phyloP scores from a whole-genome alignment of 2,888 invertebrate genomes.

The Drosophila subsilvestris region DNA sequence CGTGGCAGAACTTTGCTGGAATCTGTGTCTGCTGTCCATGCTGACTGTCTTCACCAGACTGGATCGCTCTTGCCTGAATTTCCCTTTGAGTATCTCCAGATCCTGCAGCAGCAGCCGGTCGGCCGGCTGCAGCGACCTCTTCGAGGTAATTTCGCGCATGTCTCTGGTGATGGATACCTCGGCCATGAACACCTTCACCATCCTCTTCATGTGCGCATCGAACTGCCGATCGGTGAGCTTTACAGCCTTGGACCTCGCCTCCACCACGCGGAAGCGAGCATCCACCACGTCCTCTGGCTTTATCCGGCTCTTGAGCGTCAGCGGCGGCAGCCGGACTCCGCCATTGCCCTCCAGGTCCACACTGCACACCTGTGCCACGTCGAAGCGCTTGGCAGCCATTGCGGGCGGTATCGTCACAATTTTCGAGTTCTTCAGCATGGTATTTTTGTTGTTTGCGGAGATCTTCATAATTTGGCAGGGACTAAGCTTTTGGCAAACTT shows the following conservation, averaged over 20 bases:
- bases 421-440: background rate
- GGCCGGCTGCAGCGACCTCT: background rate
- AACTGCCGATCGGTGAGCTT: constrained; percentile 28
- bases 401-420: background rate
- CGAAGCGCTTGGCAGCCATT: background rate
- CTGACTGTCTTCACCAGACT: constrained; percentile 30
- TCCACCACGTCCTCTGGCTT: constrained; percentile 16
- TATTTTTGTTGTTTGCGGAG: background rate
- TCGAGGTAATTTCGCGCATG: constrained; percentile 13
- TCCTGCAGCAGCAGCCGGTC: constrained; percentile 4
- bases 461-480: background rate
- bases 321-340: constrained; percentile 10
- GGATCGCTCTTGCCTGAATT: constrained; percentile 29
- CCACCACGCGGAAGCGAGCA: constrained; percentile 21
- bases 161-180: constrained; percentile 34
- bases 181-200: constrained; percentile 35
- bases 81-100: constrained; percentile 9
- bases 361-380: constrained; percentile 20
- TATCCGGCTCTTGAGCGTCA: constrained; percentile 9
- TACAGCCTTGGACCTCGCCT: constrained; percentile 1
- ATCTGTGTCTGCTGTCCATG: constrained; percentile 1
- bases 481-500: background rate
- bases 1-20: background rate
- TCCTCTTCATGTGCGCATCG: constrained; percentile 24
- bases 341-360: constrained; percentile 4